Base-by-base conservation (phyloP, 2,113 vertebrate genomes). In the sheep (Ovis aries) region DNA sequence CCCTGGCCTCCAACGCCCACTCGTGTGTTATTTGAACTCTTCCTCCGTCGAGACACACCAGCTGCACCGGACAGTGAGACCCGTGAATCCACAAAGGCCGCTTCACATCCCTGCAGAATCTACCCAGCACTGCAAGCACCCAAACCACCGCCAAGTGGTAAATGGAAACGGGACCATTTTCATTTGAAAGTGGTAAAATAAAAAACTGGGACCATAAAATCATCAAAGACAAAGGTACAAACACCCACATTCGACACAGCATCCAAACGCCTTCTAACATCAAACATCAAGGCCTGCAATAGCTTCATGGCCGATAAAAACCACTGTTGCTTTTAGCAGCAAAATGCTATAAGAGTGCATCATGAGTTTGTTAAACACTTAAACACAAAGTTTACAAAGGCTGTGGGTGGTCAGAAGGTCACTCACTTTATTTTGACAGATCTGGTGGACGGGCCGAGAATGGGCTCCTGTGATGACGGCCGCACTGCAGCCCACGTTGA, bases 381-480 rank as follows among this genome's bases (percentile, higher is more conserved):
- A 23, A 25, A 29, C 36, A 1, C 0, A 4, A 2, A 8, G 3
- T 31, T 52, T 7, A 59, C 23, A 13, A 19, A n/a, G 4, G 21
- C 27, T 1, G 0, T 4, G 1, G 10, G 48, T 6, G 21, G 40
- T 13, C 45, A 29, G 52, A 12, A 13, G 4, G 50, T 25, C 85
- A 81, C 90, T 98, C 97, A 99, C 99, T 98, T 99, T 99, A 97
- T 99, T 99, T 96, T 99, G 99, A 91, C 99, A 99, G 89, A 99
- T 99, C 83, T 99, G 99, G 97, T 99, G 99, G 93, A 99, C 77
- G 8, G 99, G 98, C 99, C 99, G 98, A 27, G 98, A 97, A 96
- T 99, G 99, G 98, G 97, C 99, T 95, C 99, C 99, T 1, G 97
- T 97, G 82, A 99, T 97, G 90, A 98, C 55, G 6, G 99, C 98